Conservation (phyloP, 2,113 vertebrate species). For the Puffinus mauretanicus region DNA sequence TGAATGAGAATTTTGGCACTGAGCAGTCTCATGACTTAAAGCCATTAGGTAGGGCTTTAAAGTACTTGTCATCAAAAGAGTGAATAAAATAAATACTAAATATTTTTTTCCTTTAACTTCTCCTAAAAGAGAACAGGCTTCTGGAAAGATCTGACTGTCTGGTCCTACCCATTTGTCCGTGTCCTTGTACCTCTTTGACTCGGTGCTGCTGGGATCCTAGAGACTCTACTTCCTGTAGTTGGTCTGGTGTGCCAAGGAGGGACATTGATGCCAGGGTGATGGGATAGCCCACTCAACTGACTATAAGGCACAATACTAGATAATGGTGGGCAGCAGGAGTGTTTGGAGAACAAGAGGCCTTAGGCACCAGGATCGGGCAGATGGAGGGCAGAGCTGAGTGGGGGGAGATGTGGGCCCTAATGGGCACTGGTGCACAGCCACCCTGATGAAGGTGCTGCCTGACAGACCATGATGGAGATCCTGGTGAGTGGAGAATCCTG, state of each 20-base stretch:
- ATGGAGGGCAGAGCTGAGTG: neutral
- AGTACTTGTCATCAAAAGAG: neutral
- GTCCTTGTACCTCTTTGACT: neutral
- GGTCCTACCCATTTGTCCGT: neutral
- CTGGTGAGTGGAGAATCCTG: neutral
- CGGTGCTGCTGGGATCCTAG: neutral
- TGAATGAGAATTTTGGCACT: neutral
- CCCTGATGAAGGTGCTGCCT: neutral
- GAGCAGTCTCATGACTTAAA: neutral
- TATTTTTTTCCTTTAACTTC: neutral
- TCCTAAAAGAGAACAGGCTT: constrained; percentile 23
- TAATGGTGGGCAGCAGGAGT: neutral
- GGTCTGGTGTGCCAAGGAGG: neutral
- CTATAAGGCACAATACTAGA: neutral
- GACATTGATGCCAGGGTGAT: neutral
- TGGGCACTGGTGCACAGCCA: neutral
- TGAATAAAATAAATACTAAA: constrained; percentile 1
- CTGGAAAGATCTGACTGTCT: constrained; percentile 26
- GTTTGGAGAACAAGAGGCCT: neutral
- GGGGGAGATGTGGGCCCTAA: neutral
- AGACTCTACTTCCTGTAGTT: neutral
- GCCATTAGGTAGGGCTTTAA: neutral
- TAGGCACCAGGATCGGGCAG: neutral
- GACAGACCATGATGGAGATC: neutral
- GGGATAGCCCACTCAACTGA: neutral